Percentiles rank a stretch among this genome's conserved stretches.
Conservation (phyloP, 2,113 vertebrate species). For the Pyrgilauda ruficollis region DNA sequence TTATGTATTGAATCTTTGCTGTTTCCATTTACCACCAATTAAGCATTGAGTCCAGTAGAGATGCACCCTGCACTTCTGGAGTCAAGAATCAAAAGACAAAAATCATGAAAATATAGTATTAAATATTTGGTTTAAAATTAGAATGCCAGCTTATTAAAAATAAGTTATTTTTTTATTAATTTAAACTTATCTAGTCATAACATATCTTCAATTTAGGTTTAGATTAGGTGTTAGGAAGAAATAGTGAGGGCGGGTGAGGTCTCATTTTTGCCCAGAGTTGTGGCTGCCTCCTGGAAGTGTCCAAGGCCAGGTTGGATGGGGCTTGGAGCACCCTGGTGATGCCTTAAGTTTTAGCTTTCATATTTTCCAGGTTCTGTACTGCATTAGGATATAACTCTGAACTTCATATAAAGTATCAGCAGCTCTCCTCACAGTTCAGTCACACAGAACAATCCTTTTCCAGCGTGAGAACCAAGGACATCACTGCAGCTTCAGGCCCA, state of each 20-base stretch:
- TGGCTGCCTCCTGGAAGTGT: neutral
- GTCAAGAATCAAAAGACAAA: neutral
- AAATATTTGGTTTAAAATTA: neutral
- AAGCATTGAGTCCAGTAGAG: neutral
- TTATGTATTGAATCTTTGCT: neutral
- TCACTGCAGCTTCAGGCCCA: rapidly evolving
- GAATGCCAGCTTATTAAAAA: neutral
- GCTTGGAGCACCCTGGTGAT: neutral
- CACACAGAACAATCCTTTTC: neutral
- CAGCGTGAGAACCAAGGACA: neutral
- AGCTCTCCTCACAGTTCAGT: neutral
- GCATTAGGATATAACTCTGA: neutral
- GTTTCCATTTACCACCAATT: neutral
- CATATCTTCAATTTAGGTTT: neutral
- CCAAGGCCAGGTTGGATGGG: neutral
- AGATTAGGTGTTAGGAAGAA: neutral
- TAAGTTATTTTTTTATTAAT: neutral
- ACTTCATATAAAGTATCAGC: neutral
- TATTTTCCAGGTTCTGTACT: neutral
- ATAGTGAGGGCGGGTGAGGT: rapidly evolving
- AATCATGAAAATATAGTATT: neutral
- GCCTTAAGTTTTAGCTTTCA: neutral
- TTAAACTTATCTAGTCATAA: neutral
- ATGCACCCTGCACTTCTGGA: neutral
- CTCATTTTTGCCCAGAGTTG: neutral